Evolutionary conservation across 2,888 invertebrate species (phyloP).

Genomic region (Cryptus armator): DNA sequence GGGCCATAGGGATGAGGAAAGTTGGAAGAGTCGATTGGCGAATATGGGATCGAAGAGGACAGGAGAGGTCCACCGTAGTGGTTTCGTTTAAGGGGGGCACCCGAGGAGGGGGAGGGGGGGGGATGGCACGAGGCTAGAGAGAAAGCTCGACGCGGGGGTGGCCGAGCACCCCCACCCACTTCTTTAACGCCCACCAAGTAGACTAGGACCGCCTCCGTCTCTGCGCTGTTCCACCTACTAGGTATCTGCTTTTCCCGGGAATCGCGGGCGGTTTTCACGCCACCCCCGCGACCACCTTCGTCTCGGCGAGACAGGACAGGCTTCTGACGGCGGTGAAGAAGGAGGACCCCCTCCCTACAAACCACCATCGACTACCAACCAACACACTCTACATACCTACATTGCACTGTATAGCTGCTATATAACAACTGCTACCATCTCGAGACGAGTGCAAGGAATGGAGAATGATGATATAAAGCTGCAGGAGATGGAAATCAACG

Average conservation of each 20-base stretch:
- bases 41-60: constrained; percentile 81
- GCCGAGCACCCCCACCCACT: constrained; percentile 80
- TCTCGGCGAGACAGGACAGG: constrained; percentile 55
- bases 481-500: constrained; percentile 27
- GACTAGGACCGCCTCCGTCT: constrained; percentile 84
- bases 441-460: constrained; percentile 6
- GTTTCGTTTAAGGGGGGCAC: constrained; percentile 55
- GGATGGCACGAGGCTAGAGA: constrained; percentile 72
- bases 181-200: constrained; percentile 84
- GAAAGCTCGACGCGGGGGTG: constrained; percentile 79
- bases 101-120: constrained; percentile 72
- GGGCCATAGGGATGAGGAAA: constrained; percentile 65
- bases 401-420: constrained; percentile 15
- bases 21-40: constrained; percentile 79
- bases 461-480: constrained; percentile 39
- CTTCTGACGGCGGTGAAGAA: constrained; percentile 68
- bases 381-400: constrained; percentile 18
- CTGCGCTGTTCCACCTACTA: constrained; percentile 83
- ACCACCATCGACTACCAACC: constrained; percentile 64
- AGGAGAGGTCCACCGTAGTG: constrained; percentile 71
- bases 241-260: constrained; percentile 76
- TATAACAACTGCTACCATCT: constrained; percentile 24
- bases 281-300: constrained; percentile 75
- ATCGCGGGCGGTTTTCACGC: constrained; percentile 74
- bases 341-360: constrained; percentile 42